phyloP scores from a whole-genome alignment of 2,113 vertebrate species.

The Baryphthengus martii region DNA sequence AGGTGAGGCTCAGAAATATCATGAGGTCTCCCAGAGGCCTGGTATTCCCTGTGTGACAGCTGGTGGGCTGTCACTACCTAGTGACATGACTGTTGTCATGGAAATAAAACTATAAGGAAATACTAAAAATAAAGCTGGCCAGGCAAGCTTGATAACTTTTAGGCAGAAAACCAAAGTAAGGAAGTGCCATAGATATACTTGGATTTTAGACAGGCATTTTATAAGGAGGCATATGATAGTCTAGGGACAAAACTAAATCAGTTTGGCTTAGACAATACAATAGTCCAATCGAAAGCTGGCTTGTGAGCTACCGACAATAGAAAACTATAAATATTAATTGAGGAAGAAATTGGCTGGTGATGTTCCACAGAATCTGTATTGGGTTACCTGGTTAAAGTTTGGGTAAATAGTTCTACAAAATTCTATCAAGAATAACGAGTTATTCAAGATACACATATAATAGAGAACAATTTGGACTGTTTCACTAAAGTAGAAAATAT shows the following conservation, averaged over 20 bases:
- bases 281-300: neutral
- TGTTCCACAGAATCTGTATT: neutral
- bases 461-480: neutral
- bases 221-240: neutral
- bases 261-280: neutral
- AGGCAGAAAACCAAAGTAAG: neutral
- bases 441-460: neutral
- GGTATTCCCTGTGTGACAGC: neutral
- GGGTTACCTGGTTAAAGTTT: neutral
- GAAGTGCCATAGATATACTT: neutral
- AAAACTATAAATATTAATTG: neutral
- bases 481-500: neutral
- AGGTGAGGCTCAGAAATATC: neutral
- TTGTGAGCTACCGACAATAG: neutral
- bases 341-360: neutral
- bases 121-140: constrained; percentile 13
- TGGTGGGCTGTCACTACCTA: neutral
- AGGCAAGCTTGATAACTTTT: constrained; percentile 4
- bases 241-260: neutral
- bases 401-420: neutral
- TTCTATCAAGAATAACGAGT: neutral
- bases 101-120: neutral
- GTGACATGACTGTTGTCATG: neutral
- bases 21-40: neutral
- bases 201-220: neutral